Evolutionary conservation across 2,797 vertebrate species (phyloP).

Genomic region (Eulemur mongoz): DNA sequence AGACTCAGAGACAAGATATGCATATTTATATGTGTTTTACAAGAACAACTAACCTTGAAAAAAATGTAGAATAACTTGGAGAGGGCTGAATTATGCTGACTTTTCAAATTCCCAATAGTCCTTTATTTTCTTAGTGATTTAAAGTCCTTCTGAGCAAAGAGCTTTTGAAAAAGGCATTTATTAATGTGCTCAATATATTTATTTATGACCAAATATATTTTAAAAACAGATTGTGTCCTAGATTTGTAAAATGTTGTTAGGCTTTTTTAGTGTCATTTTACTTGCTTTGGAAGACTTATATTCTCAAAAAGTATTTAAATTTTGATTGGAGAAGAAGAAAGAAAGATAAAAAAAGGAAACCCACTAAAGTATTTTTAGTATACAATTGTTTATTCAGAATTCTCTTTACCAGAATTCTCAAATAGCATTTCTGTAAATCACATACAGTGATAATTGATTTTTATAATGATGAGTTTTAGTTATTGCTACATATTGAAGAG

Average conservation of each 20-base stretch:
- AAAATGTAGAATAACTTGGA: slow-evolving; percentile 55
- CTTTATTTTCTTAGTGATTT: slow-evolving; percentile 64
- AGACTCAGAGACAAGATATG: slow-evolving; percentile 64
- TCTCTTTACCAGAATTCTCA: neutral
- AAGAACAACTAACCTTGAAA: slow-evolving; percentile 70
- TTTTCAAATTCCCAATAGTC: slow-evolving; percentile 64
- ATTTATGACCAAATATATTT: slow-evolving; percentile 63
- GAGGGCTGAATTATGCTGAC: slow-evolving; percentile 65
- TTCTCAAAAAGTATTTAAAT: slow-evolving; percentile 62
- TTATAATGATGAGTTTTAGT: slow-evolving; percentile 53
- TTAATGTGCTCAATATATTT: slow-evolving; percentile 67
- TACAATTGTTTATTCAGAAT: slow-evolving; percentile 28
- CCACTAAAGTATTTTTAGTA: neutral
- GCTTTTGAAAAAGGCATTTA: slow-evolving; percentile 60
- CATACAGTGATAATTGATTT: slow-evolving; percentile 31
- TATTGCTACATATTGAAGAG: slow-evolving; percentile 37
- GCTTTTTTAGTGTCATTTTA: slow-evolving; percentile 45
- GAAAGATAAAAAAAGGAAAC: neutral
- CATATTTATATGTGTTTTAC: slow-evolving; percentile 67
- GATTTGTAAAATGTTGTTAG: slow-evolving; percentile 62
- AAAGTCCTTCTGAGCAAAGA: slow-evolving; percentile 57
- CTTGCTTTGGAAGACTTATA: slow-evolving; percentile 42
- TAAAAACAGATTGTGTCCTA: slow-evolving; percentile 53
- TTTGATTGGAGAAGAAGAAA: slow-evolving; percentile 45
- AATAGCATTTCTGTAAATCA: slow-evolving; percentile 33